Evolutionary conservation across 35 echinoderm and acorn worm genomes (phyloP), one percentile per base, ranked within the genome.

Genomic region (Lytechinus pictus): DNA sequence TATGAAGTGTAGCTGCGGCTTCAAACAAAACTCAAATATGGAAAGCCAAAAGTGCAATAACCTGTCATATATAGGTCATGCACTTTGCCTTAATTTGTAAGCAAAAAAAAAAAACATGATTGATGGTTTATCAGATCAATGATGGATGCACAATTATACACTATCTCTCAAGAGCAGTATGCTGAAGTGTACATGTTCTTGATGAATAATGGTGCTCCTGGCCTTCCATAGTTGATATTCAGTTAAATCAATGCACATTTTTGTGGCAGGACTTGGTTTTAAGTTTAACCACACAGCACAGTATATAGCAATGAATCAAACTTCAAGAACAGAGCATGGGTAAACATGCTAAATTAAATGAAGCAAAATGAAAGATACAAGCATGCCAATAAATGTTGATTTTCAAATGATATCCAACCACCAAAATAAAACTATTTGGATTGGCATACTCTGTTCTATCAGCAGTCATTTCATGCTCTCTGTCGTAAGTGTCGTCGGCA

Each of bases 361-460:
- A 79, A 79, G 66, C 21, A 24, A 24, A 79, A 79, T 27, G 6
- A 19, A 79, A 71, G 14, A 71, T 71, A 71, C 19, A 24, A 79
- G 66, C 66, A 79, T 79, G 66, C 66, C 66, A 24, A 79, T n/a
- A 24, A 79, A 79, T 79, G 66, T 24, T 79, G 19, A 24, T 58
- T 58, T 9, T 58, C 56, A 6, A 5, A 24, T 7, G 6, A 79
- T 79, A 79, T 79, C 66, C 66, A 79, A 79, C 66, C 19, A 79
- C 66, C 66, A 79, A 79, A 4, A 79, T 19, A 79, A 79, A 79
- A 79, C 5, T 2, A 6, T 19, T 79, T 79, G 16, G 66, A 7
- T 24, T n/a, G 28, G 52, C 92, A 93, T 93, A 93, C 92, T 93
- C 54, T 27, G 92, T 93, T 27, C 53, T 57, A 57, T 93, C 55